Conservation (phyloP, 2,113 vertebrate species). For the Dicentrarchus labrax region DNA sequence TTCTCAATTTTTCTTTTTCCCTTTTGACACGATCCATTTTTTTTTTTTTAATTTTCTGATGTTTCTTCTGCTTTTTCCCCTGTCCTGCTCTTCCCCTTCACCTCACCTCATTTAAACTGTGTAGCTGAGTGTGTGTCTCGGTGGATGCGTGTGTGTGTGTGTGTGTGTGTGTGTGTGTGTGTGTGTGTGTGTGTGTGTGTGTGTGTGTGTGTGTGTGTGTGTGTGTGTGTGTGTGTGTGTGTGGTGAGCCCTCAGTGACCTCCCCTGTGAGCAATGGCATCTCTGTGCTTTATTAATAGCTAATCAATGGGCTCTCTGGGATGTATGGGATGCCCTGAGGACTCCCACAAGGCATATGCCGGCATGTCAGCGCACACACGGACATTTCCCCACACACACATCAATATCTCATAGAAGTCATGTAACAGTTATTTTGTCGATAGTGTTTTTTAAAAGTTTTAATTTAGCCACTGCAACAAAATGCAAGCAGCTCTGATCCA, state of each 20-base stretch:
- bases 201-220: conserved; percentile 24
- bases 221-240: conserved; percentile 26
- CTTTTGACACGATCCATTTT: conserved; percentile 15
- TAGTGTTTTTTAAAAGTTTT: conserved; percentile 14
- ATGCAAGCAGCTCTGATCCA: conserved; percentile 15
- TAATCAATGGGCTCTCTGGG: conserved; percentile 78
- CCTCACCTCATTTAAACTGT: conserved; percentile 23
- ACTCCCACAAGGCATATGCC: conserved; percentile 70
- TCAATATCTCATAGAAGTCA: conserved; percentile 53
- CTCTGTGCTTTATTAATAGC: conserved; percentile 78
- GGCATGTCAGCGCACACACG: conserved; percentile 38
- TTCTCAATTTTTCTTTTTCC: conserved; percentile 10
- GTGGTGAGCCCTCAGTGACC: conserved; percentile 52
- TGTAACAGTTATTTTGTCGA: conserved; percentile 28
- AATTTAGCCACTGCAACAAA: conserved; percentile 40
- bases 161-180: conserved; percentile 14
- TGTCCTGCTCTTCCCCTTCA: not conserved
- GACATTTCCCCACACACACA: conserved; percentile 15
- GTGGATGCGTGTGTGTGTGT: conserved; percentile 20
- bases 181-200: conserved; percentile 24
- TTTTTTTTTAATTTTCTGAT: not conserved
- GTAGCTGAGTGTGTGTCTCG: conserved; percentile 18
- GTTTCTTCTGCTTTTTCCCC: not conserved
- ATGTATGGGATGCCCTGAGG: conserved; percentile 64
- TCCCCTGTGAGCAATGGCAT: conserved; percentile 70